phyloP scores from a whole-genome alignment of 2,113 vertebrate genomes.

The Lucifuga dentata region DNA sequence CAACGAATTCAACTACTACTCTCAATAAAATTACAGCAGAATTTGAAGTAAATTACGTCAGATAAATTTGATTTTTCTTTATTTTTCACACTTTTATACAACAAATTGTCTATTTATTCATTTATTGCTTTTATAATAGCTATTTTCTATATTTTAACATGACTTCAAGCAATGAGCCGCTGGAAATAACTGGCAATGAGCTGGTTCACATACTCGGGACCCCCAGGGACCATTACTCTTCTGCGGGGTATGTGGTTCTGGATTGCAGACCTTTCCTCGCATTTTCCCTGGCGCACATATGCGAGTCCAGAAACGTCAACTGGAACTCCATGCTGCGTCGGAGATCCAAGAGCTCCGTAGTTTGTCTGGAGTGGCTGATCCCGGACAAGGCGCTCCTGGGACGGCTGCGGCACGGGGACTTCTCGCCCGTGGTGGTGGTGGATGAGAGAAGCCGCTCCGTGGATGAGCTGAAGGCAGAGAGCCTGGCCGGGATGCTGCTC shows the following conservation, averaged over 20 bases:
- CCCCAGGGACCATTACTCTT: slow-evolving; percentile 70
- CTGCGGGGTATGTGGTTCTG: slow-evolving; percentile 81
- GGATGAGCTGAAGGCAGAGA: slow-evolving; percentile 78
- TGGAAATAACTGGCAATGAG: slow-evolving; percentile 79
- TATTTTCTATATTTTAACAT: slow-evolving; percentile 27
- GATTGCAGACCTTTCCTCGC: slow-evolving; percentile 90
- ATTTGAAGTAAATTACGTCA: too few species aligned
- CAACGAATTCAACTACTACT: not conserved
- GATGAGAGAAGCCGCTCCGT: slow-evolving; percentile 81
- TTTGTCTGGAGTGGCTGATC: slow-evolving; percentile 86
- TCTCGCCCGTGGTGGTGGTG: slow-evolving; percentile 84
- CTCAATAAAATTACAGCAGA: too few species aligned
- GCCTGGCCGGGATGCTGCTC: slow-evolving; percentile 83
- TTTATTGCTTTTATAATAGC: slow-evolving; percentile 24
- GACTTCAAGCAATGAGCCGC: slow-evolving; percentile 55
- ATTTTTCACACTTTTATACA: not conserved
- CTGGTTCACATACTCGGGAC: slow-evolving; percentile 82
- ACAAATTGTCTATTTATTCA: not conserved
- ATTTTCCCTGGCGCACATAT: slow-evolving; percentile 82
- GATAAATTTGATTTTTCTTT: not conserved
- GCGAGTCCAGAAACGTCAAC: slow-evolving; percentile 84
- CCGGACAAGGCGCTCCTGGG: slow-evolving; percentile 83
- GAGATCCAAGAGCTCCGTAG: slow-evolving; percentile 80
- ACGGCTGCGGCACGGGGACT: slow-evolving; percentile 80
- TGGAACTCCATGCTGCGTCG: slow-evolving; percentile 89